Base-by-base conservation (phyloP, 2,113 vertebrate genomes). In the Hydrochoerus hydrochaeris region DNA sequence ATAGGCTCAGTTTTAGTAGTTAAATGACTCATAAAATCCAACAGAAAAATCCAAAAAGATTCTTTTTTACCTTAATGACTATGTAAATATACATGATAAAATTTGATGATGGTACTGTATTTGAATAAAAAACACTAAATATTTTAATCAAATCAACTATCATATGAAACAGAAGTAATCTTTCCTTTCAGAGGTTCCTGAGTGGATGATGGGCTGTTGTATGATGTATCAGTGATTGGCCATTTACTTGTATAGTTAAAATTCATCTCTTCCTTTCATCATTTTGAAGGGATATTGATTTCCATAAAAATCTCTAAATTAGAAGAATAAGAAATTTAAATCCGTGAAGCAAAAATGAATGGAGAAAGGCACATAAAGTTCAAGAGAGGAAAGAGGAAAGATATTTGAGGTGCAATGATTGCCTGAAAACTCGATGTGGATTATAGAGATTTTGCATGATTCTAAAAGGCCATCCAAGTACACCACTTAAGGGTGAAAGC, bases 131-230 rank as follows among this genome's bases (percentile, higher is more conserved):
- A 95, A 46, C 10, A 96, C 88, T 97, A 97, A 98, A 98, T 98
- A 98, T 98, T 98, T 98, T 98, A 98, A 98, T 97, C 95, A 98
- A 95, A 88, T 97, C 96, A 96, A 94, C 78, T 93, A 92, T 96
- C 87, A 13, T 82, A 54, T 65, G 96, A 88, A 96, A 98, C 83
- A 97, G 85, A 97, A 98, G 92, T 96, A 81, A 97, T 98, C 93
- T 98, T 96, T 44, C 90, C 82, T 97, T 97, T 97, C 87, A 93
- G 95, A 91, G 71, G 35, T 0, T 0, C 77, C 94, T 93, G 97
- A 97, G 89, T 97, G 97, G 90, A 97, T 97, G 97, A 97, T 97
- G 96, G 60, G 90, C 96, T 97, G 77, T 97, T 97, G 94, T 97
- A 71, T 98, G 95, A 96, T 97, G 58, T 94, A 97, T 90, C 97